A percentile compares a stretch with the other conserved stretches of the same genome.
Evolutionary conservation across 1,140 invertebrate genomes (phyloP).

Genomic region (Heterodera schachtii): DNA sequence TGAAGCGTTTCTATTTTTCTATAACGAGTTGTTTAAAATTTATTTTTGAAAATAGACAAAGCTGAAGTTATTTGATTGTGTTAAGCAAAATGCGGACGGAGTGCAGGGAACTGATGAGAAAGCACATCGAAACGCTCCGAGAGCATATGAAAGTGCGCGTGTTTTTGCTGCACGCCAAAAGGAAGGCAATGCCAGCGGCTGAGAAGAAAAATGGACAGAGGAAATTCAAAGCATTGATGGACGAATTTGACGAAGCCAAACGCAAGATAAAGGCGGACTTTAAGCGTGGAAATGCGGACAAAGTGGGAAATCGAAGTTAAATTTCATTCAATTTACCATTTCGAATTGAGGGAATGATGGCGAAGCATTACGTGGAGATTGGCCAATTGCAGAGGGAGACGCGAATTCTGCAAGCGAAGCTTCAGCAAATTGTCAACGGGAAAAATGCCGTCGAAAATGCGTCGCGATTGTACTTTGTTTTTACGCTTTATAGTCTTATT

Average conservation of each 20-base stretch:
- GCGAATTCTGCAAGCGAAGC: not conserved
- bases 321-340: no score
- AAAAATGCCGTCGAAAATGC: not conserved
- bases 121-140: not conserved
- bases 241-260: conserved; percentile 6
- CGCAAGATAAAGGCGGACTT: conserved; percentile 4
- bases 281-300: not conserved
- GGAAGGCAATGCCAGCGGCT: not conserved
- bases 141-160: conserved; percentile 12
- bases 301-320: not conserved
- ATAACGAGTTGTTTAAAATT: no score
- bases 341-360: not conserved
- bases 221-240: conserved; percentile 5
- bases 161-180: not conserved
- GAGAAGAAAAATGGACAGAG: not conserved
- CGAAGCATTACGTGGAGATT: not conserved
- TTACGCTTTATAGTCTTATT: no score
- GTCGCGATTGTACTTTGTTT: not conserved
- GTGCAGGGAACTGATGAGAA: not conserved
- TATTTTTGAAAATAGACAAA: no score
- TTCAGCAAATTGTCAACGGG: not conserved
- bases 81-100: not conserved
- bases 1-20: no score
- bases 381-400: not conserved
- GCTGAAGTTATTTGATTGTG: no score